Conservation (phyloP, 2,797 vertebrate genomes). For the Poeciliopsis turneri region DNA sequence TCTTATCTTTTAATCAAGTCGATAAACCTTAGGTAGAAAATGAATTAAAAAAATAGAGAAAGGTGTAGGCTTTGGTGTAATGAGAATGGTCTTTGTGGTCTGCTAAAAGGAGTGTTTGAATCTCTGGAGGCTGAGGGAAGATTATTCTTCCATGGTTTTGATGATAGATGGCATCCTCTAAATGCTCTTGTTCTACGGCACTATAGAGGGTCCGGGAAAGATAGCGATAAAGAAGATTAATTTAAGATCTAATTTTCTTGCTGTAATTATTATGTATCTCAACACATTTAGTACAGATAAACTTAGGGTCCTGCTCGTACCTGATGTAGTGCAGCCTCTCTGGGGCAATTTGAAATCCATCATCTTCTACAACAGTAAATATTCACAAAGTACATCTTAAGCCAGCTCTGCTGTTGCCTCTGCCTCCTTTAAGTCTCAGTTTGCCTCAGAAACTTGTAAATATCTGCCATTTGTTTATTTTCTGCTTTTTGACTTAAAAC, state of each 20-base stretch:
- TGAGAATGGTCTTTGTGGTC: conserved; percentile 58
- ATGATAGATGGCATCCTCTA: conserved; percentile 54
- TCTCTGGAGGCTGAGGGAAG: conserved; percentile 25
- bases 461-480: conserved; percentile 2
- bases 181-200: conserved; percentile 31
- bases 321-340: conserved; percentile 26
- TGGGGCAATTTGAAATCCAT: conserved; percentile 33
- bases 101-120: conserved; percentile 36
- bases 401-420: neutral
- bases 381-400: conserved; percentile 1
- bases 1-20: conserved; percentile 78
- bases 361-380: conserved; percentile 4
- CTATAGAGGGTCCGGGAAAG: conserved; percentile 7
- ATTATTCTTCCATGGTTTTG: conserved; percentile 41
- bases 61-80: conserved; percentile 39
- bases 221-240: conserved; percentile 40
- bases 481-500: neutral
- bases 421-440: neutral
- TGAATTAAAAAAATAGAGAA: conserved; percentile 44
- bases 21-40: conserved; percentile 65
- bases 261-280: conserved; percentile 39
- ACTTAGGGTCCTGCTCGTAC: conserved; percentile 20
- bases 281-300: conserved; percentile 19
- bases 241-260: conserved; percentile 37
- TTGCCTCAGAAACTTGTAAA: conserved; percentile 25